Evolutionary conservation across 2,797 vertebrate genomes (phyloP), one percentile per base, ranked within the genome.

Genomic region (Thalassophryne amazonica): DNA sequence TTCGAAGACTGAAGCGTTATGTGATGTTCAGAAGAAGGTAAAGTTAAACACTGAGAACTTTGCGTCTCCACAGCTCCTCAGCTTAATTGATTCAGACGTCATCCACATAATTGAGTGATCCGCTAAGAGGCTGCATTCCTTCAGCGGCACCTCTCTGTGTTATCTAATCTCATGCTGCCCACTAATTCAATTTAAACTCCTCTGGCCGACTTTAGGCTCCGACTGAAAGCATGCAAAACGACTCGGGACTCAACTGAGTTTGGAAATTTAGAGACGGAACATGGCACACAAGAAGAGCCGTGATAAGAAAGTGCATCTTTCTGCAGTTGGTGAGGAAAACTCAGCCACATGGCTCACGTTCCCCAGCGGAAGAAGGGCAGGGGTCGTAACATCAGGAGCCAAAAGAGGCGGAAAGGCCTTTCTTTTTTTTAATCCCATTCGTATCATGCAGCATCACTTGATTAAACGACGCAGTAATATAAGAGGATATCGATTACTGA

Each of bases 41-140:
- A 12, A 12, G 22, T 39, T 20, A 28, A 25, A n/a, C n/a, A n/a
- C n/a, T n/a, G n/a, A n/a, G n/a, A n/a, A n/a, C n/a, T 14, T 37
- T 17, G 12, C 30, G 4, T 45, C 25, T 28, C 45, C 12, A 55
- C 40, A 53, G 45, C 55, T 52, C 54, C 59, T 36, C 65, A 73
- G 66, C 69, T 78, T 82, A 77, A 85, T 78, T 67, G 62, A 30
- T 38, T 33, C 21, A 30, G 69, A 71, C 38, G n/a, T 47, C 3
- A 37, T 76, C 81, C 72, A 69, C 66, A 64, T 66, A 67, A 77
- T 57, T 60, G 53, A 55, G 65, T 67, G 75, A 81, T 80, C 54
- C 31, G 18, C 18, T 40, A 45, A 53, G 62, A 49, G 47, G 51
- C 63, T 60, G 71, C 71, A 46, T 73, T 83, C 60, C 51, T 64